A percentile compares a stretch with the other conserved stretches of the same genome.
phyloP scores from a whole-genome alignment of 2,888 invertebrate genomes.

The Leucophora obtusa region DNA sequence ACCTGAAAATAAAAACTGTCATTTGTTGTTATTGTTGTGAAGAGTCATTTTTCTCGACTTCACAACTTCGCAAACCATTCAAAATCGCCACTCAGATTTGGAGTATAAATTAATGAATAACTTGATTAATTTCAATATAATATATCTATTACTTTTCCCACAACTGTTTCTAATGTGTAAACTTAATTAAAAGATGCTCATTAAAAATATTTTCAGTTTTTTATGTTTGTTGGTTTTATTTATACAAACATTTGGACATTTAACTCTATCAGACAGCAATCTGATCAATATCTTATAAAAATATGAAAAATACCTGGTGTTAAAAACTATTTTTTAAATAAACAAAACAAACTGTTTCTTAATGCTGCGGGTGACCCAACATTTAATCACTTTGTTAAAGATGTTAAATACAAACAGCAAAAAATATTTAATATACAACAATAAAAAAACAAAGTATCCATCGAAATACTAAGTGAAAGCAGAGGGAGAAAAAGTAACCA shows the following conservation, averaged over 20 bases:
- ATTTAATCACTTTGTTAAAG: constrained; percentile 60
- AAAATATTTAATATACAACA: background rate
- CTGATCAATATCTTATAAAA: constrained; percentile 48
- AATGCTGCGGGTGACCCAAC: constrained; percentile 63
- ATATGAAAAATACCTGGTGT: constrained; percentile 58
- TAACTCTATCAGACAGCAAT: constrained; percentile 41
- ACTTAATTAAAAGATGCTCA: constrained; percentile 38
- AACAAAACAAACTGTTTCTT: constrained; percentile 49
- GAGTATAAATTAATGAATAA: too few species aligned
- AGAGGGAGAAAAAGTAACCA: background rate
- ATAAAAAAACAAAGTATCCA: background rate
- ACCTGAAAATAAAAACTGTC: too few species aligned
- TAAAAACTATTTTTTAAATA: constrained; percentile 55
- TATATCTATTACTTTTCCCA: background rate
- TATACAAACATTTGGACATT: constrained; percentile 44
- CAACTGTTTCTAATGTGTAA: background rate
- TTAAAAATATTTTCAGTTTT: constrained; percentile 12
- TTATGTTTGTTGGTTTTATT: background rate
- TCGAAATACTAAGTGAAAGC: background rate
- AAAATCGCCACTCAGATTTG: too few species aligned
- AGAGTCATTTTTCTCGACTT: too few species aligned
- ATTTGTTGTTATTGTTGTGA: too few species aligned
- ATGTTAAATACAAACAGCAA: constrained; percentile 32
- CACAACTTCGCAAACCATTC: too few species aligned
- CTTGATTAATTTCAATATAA: too few species aligned